A percentile compares a stretch with the other conserved stretches of the same genome.
Evolutionary conservation across 2,113 vertebrate species (phyloP).

Genomic region (Zapornia atra): DNA sequence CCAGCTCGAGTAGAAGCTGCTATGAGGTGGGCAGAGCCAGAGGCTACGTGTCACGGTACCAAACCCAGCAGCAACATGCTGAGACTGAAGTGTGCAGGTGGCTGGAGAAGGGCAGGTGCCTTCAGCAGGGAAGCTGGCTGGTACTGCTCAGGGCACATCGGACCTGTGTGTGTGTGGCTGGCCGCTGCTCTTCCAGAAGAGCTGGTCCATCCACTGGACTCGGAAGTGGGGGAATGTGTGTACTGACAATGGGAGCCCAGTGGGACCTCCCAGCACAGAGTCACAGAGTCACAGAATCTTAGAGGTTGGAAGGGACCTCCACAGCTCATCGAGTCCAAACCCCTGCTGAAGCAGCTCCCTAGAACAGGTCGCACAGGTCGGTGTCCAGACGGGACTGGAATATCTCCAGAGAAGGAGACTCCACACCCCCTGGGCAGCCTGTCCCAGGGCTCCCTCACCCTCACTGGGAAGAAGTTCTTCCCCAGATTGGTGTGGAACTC

Average conservation of each 20-base stretch:
- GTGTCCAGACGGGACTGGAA: too few species aligned
- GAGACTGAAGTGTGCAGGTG: background rate
- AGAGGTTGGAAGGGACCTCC: too few species aligned
- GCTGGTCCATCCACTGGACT: background rate
- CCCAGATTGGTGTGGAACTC: too few species aligned
- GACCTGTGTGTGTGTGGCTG: accelerated
- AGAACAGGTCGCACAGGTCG: too few species aligned
- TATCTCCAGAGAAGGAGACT: too few species aligned
- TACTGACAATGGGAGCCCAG: background rate
- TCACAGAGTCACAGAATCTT: too few species aligned
- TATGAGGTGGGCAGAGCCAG: background rate
- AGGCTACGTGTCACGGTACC: background rate
- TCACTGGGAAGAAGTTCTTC: too few species aligned
- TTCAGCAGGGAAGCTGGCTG: background rate
- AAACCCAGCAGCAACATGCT: accelerated
- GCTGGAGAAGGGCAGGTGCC: background rate
- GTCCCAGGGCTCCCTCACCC: too few species aligned
- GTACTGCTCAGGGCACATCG: background rate
- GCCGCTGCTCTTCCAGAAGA: background rate
- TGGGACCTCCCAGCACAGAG: too few species aligned
- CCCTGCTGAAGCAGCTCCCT: too few species aligned
- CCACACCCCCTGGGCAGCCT: too few species aligned
- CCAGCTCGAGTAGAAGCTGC: background rate
- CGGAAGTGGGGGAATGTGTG: background rate
- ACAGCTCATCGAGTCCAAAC: too few species aligned